Evolutionary conservation across 2,888 invertebrate species (phyloP).

Genomic region (Agrotis segetum): DNA sequence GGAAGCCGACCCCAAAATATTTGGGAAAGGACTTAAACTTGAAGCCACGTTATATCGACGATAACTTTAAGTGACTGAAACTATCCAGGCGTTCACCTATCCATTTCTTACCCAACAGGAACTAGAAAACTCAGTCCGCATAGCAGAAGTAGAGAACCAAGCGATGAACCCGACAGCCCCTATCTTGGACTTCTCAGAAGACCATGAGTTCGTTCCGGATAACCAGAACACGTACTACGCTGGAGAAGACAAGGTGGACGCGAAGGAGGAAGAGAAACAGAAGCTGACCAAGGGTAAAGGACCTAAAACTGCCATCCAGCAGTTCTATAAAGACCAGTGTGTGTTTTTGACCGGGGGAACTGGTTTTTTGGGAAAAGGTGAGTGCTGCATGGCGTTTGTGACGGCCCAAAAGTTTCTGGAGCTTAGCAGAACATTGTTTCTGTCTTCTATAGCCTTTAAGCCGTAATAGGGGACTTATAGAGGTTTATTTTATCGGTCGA

Average conservation of each 20-base stretch:
- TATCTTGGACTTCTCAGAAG: conserved; percentile 88
- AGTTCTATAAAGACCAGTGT: conserved; percentile 85
- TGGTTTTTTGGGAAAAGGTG: conserved; percentile 89
- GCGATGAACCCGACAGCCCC: conserved; percentile 85
- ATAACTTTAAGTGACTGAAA: too few relatives aligned
- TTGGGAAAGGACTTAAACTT: too few relatives aligned
- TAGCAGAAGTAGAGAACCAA: conserved; percentile 81
- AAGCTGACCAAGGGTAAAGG: conserved; percentile 86
- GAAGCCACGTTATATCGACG: too few relatives aligned
- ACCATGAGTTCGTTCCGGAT: conserved; percentile 89
- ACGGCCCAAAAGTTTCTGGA: conserved; percentile 35
- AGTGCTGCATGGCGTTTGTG: conserved; percentile 70
- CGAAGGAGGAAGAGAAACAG: conserved; percentile 86
- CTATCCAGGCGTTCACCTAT: too few relatives aligned
- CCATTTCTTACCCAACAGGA: conserved; percentile 71
- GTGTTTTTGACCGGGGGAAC: conserved; percentile 88
- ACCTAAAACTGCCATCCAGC: conserved; percentile 80
- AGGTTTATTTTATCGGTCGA: too few relatives aligned
- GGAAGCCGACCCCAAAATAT: too few relatives aligned
- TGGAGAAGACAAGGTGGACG: conserved; percentile 85
- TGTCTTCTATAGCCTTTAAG: neutral
- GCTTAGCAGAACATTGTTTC: neutral
- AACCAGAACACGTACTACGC: conserved; percentile 87
- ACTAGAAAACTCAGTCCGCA: conserved; percentile 80
- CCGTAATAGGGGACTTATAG: too few relatives aligned